Evolutionary conservation across 1,140 invertebrate genomes (phyloP), one percentile per base, ranked within the genome.

Genomic region (Planococcus citri): DNA sequence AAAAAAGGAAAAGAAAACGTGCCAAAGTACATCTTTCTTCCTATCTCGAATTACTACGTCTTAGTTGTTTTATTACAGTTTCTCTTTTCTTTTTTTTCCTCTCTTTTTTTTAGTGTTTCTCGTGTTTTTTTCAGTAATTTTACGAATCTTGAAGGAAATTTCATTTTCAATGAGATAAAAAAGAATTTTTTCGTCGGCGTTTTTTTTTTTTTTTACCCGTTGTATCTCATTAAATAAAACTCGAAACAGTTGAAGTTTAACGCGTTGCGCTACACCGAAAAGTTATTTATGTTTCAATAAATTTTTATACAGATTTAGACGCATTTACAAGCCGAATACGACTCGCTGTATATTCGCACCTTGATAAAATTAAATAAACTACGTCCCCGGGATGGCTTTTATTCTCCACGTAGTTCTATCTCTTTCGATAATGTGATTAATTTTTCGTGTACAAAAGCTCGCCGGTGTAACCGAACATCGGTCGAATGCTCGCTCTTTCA

Each of bases 121-220:
- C 41, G 41, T 51, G 41, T 51, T 51, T 33, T 33, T 33, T 51
- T 51, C 6, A 51, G 41, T 51, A 51, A 51, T 51, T 51, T 51
- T n/a, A n/a, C 41, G 41, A 51, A 51, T 51, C 41, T 51, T 51
- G 41, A 51, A 51, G 41, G 41, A 51, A 51, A 51, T 51, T 20
- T 51, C 41, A 51, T 51, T 51, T 51, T 51, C 41, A 51, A 51
- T 20, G 41, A 51, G 41, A 51, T 51, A 51, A 51, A 51, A 51
- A 33, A 51, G 17, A n/a, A 9, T 14, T 51, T 51, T 51, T 51
- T 51, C 41, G 29, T 51, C 17, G 41, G 41, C 41, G 10, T 51
- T 51, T 51, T 51, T 51, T 51, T 51, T 51, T 51, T 9, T 6
- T 20, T 51, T 51, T 17, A 3, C 10, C 41, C n/a, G 2, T 51